Base-by-base conservation (phyloP, 1,140 invertebrate genomes). In the Drosophila lini region DNA sequence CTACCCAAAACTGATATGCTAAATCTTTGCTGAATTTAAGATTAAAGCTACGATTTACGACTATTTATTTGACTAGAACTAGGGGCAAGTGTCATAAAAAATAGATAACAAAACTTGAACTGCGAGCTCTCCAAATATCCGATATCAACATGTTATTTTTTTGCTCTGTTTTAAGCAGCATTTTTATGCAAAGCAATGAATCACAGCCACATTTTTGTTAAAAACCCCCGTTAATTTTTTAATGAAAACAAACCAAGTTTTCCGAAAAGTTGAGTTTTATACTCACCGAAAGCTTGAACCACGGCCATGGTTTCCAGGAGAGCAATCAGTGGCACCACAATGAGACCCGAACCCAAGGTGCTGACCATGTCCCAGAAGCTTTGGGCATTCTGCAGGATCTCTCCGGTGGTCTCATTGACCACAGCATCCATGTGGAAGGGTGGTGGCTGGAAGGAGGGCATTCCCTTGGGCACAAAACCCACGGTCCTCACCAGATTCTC, bases 241-340 rank as follows among this genome's bases (percentile, higher is more conserved):
- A n/a, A 5, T 5, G 8, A 22, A 38, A 40, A 50, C 28, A n/a
- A 42, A n/a, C 5, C 9, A 22, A 15, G 6, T 19, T 32, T 9
- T 31, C 5, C 5, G 1, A 28, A 32, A 31, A 36, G n/a, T n/a
- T n/a, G n/a, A n/a, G n/a, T n/a, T n/a, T n/a, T n/a, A n/a, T n/a
- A 82, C 91, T 80, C 70, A 92, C 91, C 95, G 94, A 91, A 91
- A 7, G 96, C 96, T 93, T 97, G 97, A 77, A 96, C 97, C 67
- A 97, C 96, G 3, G 97, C 95, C 70, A 97, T 96, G 62, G 97
- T 96, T 91, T 97, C 97, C 80, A 97, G 94, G 38, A 98, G 91
- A 25, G 96, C 95, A 62, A 98, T 95, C 9, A 98, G 91, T 1
- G 97, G 96, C 44, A 97, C 93, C n/a, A 97, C 96, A 62, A 97